A percentile compares a stretch with the other conserved stretches of the same genome.
Evolutionary conservation across 2,888 invertebrate species (phyloP).

Genomic region (Drosophila diplacantha): DNA sequence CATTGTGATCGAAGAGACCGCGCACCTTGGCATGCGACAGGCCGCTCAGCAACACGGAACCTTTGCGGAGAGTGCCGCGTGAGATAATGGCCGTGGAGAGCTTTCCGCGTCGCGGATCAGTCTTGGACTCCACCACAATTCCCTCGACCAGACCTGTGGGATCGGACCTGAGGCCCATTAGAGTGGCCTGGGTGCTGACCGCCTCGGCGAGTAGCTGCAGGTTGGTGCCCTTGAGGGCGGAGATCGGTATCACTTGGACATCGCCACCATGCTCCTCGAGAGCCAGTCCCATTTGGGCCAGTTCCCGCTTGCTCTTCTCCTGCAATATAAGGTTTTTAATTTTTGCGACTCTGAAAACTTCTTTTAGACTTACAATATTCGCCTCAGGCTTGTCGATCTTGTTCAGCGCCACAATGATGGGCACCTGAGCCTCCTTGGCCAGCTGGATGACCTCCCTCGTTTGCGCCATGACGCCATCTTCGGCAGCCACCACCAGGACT

Average conservation of each 20-base stretch:
- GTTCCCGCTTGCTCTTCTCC: constrained; percentile 85
- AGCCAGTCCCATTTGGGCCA: constrained; percentile 87
- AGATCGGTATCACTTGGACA: constrained; percentile 92
- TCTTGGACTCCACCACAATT: constrained; percentile 90
- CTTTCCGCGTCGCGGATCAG: constrained; percentile 85
- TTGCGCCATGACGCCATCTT: constrained; percentile 99
- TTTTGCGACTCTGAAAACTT: too few species aligned
- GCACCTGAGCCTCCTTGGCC: constrained; percentile 91
- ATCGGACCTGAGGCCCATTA: constrained; percentile 92
- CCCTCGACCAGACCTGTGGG: constrained; percentile 91
- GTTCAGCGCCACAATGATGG: constrained; percentile 97
- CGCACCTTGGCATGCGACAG: constrained; percentile 90
- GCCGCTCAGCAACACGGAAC: constrained; percentile 89
- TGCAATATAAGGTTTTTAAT: constrained; percentile 67
- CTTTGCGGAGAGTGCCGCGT: constrained; percentile 89
- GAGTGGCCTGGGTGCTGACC: constrained; percentile 88
- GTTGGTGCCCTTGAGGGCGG: constrained; percentile 91
- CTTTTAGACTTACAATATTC: constrained; percentile 85
- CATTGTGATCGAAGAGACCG: constrained; percentile 87
- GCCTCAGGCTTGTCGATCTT: constrained; percentile 97
- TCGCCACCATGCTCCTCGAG: constrained; percentile 95
- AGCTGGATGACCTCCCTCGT: constrained; percentile 93
- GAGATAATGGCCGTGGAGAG: constrained; percentile 90
- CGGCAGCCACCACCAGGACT: constrained; percentile 97
- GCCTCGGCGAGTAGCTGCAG: constrained; percentile 89